Base-by-base conservation (phyloP, 1,140 invertebrate genomes). In the Hesperophylax magnus region DNA sequence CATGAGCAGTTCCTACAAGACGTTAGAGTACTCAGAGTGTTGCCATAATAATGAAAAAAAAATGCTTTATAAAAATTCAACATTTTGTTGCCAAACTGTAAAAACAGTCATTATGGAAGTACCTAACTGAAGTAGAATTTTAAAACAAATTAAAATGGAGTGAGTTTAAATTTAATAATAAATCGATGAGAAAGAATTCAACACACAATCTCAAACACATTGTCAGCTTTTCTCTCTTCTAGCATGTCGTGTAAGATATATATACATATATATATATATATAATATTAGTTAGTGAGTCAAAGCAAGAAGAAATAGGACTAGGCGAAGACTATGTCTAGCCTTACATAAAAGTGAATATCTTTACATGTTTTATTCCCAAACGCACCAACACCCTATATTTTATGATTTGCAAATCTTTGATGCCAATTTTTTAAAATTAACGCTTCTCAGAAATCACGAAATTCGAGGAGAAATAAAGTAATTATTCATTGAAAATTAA, bases 391-490 rank as follows among this genome's bases (percentile, higher is more conserved):
- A 67, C 34, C n/a, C 34, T 58, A 78, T 52, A 52, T 31, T 78
- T 34, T 69, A 78, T 67, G 52, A 22, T 60, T 77, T 63, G 56
- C 54, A 63, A 61, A 77, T 61, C 54, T 52, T 78, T 78, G 15
- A 22, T 20, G 74, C 53, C 47, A 76, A 76, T 56, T 60, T 15
- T 47, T 47, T 27, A n/a, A 14, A 47, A 47, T 47, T 47, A 2
- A 47, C 2, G 39, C 8, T 18, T 20, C 11, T 58, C 56, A 58
- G n/a, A 20, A 18, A 58, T 14, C n/a, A 58, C 20, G 56, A 22
- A 18, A 18, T 20, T 4, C n/a, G 20, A 22, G 56, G n/a, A 18
- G 56, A 58, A 58, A 18, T 58, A 18, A 8, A 18, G 1, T 58
- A 7, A 2, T 58, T 20, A 58, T 22, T 58, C 56, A n/a, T 58